Conservation (phyloP, 1,140 invertebrate genomes). For the Nebria ingens region DNA sequence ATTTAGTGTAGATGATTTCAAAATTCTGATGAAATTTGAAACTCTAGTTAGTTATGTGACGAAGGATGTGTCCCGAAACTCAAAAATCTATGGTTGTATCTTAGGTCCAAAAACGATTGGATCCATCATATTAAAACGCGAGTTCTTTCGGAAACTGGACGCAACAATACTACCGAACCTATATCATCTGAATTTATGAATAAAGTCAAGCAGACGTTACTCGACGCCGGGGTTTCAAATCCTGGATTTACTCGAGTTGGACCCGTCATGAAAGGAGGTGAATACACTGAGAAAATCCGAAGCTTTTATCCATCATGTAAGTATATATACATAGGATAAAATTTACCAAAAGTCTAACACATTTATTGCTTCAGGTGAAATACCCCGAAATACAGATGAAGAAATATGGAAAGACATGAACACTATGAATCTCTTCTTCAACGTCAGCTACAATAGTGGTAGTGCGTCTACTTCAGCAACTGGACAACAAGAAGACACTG, state of each 20-base stretch:
- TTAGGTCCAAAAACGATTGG: too few relatives aligned
- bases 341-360: not conserved
- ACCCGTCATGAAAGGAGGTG: not conserved
- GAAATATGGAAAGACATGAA: slow-evolving; percentile 42
- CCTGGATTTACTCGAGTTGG: not conserved
- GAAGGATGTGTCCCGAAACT: too few relatives aligned
- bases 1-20: too few relatives aligned
- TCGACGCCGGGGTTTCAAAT: not conserved
- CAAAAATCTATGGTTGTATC: too few relatives aligned
- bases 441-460: slow-evolving; percentile 30
- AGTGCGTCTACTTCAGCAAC: not conserved
- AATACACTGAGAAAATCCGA: not conserved
- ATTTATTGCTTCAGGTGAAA: slow-evolving; percentile 35
- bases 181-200: not conserved
- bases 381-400: slow-evolving; percentile 41
- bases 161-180: not conserved
- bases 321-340: not conserved
- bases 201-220: not conserved
- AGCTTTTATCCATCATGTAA: slow-evolving; percentile 5
- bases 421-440: slow-evolving; percentile 46
- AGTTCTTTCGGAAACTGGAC: not conserved
- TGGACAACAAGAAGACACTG: slow-evolving; percentile 31
- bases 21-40: too few relatives aligned
- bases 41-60: too few relatives aligned
- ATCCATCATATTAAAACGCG: not conserved